Evolutionary conservation across 2,797 vertebrate species (phyloP).

Genomic region (Nannoperca obscura): DNA sequence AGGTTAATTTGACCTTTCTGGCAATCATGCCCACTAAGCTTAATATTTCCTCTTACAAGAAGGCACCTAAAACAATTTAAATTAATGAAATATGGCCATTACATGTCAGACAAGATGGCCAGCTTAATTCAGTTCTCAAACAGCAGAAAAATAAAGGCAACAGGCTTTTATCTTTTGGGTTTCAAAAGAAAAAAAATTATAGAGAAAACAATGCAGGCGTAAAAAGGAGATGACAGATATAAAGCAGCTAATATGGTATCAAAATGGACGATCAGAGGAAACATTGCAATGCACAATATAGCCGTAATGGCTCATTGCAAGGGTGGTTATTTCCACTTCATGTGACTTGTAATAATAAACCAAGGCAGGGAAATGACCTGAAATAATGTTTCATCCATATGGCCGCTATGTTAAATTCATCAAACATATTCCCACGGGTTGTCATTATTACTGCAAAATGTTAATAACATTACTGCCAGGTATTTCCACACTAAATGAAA

Average conservation of each 20-base stretch:
- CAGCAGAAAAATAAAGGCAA: constrained; percentile 1
- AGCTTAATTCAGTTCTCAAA: background rate
- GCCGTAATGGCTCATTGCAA: constrained; percentile 46
- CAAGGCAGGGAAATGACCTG: constrained; percentile 40
- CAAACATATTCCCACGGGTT: constrained; percentile 45
- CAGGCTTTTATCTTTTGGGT: background rate
- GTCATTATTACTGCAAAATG: constrained; percentile 42
- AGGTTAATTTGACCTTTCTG: background rate
- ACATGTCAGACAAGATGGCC: background rate
- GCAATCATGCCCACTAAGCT: background rate
- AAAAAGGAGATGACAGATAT: constrained; percentile 24
- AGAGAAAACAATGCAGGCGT: background rate
- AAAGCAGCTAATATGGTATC: constrained; percentile 17
- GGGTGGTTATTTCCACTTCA: constrained; percentile 48
- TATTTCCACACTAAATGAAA: constrained; percentile 36
- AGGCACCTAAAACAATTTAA: background rate
- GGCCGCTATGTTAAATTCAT: constrained; percentile 56
- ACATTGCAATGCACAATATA: constrained; percentile 29
- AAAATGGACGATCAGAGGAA: constrained; percentile 27
- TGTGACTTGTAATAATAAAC: constrained; percentile 61
- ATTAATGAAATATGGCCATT: background rate
- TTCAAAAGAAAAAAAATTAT: no score
- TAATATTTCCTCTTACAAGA: background rate
- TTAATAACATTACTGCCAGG: constrained; percentile 33
- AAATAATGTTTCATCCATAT: constrained; percentile 59